Evolutionary conservation across 2,113 vertebrate species (phyloP).

Genomic region (Prunella himalayana): DNA sequence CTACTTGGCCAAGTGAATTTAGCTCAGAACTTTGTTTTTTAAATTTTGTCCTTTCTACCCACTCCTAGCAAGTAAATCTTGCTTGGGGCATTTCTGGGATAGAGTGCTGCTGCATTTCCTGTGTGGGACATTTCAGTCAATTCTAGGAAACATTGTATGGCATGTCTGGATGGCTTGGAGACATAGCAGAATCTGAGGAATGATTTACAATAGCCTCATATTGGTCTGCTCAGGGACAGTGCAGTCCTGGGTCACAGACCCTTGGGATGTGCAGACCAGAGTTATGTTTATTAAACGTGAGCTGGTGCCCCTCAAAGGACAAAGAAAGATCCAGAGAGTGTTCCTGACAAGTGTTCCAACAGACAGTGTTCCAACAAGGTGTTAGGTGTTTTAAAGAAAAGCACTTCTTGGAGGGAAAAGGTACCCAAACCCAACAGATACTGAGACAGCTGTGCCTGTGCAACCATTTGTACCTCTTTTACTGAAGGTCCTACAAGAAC

Average conservation of each 20-base stretch:
- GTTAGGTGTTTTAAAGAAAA: neutral
- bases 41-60: neutral
- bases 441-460: neutral
- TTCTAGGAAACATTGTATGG: neutral
- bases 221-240: fast-evolving
- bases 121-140: neutral
- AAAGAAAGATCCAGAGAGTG: neutral
- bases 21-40: neutral
- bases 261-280: neutral
- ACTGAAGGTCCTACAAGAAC: neutral
- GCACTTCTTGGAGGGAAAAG: neutral
- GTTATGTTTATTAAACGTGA: neutral
- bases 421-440: neutral
- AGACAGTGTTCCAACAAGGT: no score
- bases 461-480: neutral
- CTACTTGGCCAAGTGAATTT: neutral
- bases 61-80: neutral
- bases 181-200: neutral
- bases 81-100: neutral
- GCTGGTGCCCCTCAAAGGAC: neutral
- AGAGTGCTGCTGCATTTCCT: neutral
- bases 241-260: neutral
- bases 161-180: neutral
- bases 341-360: neutral
- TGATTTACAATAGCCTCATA: fast-evolving